Conservation (phyloP, 2,888 invertebrate genomes). For the Yponomeuta evonymella region DNA sequence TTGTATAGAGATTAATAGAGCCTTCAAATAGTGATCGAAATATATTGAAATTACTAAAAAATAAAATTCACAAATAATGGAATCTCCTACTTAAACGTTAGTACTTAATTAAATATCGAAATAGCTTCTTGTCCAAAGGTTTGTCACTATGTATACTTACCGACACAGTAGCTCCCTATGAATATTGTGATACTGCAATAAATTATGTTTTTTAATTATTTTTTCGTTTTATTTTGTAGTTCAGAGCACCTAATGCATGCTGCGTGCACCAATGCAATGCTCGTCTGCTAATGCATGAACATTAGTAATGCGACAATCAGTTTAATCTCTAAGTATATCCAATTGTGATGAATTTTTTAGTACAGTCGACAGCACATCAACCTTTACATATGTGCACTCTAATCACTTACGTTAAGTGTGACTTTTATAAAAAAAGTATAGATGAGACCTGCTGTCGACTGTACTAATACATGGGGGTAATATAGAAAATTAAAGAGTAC, state of each 20-base stretch:
- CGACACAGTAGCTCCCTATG: slow-evolving; percentile 30
- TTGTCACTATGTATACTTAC: slow-evolving; percentile 43
- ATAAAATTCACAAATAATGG: slow-evolving; percentile 29
- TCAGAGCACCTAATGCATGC: slow-evolving; percentile 54
- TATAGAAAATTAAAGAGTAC: too few relatives aligned
- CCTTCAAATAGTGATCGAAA: not conserved
- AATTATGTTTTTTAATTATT: slow-evolving; percentile 59
- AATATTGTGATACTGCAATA: slow-evolving; percentile 60
- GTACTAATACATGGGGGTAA: too few relatives aligned
- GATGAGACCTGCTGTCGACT: too few relatives aligned
- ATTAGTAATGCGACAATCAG: slow-evolving; percentile 33
- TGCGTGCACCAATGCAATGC: slow-evolving; percentile 31
- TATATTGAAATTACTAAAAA: slow-evolving; percentile 4
- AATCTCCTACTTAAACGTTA: slow-evolving; percentile 69
- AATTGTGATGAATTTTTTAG: too few relatives aligned
- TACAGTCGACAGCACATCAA: too few relatives aligned
- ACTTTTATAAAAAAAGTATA: too few relatives aligned
- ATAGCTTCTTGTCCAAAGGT: slow-evolving; percentile 51
- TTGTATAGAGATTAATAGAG: not conserved
- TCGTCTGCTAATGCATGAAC: slow-evolving; percentile 5
- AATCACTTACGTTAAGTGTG: too few relatives aligned
- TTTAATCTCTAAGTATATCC: too few relatives aligned
- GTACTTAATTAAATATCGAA: slow-evolving; percentile 64
- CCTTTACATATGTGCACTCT: too few relatives aligned
- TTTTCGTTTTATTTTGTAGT: slow-evolving; percentile 63